These are phyloP conservation scores for Aleiodes leptofemur DNA, from an alignment of 2,888 invertebrate species.

Conservation along the genomic window DNA sequence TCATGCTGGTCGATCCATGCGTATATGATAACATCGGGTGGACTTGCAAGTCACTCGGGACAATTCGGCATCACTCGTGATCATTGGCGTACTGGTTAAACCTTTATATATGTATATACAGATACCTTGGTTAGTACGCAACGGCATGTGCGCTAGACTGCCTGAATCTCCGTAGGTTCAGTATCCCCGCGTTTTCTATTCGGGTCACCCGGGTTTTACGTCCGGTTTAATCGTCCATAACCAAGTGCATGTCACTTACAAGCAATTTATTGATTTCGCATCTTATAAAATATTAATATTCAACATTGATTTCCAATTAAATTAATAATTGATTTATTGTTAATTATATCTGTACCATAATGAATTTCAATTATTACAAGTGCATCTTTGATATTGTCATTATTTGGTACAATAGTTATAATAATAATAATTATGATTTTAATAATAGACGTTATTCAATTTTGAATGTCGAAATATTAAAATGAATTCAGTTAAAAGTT, in stretches of 20 bases:
- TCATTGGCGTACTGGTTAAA: slow-evolving; percentile 57
- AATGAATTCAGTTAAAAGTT: slow-evolving; percentile 27
- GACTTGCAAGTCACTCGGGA: slow-evolving; percentile 51
- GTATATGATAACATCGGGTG: slow-evolving; percentile 1
- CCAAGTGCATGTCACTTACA: slow-evolving; percentile 12
- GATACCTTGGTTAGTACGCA: slow-evolving; percentile 26
- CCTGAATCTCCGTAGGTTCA: slow-evolving; percentile 56
- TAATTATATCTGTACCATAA: too few relatives aligned
- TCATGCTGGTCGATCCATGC: neutral
- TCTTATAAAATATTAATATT: neutral
- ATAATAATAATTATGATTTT: too few relatives aligned
- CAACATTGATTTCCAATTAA: neutral
- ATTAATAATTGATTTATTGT: neutral
- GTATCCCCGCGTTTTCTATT: slow-evolving; percentile 54
- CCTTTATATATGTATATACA: slow-evolving; percentile 28
- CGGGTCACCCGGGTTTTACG: slow-evolving; percentile 53
- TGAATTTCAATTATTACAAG: too few relatives aligned
- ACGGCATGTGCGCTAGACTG: slow-evolving; percentile 38
- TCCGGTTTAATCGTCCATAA: slow-evolving; percentile 29
- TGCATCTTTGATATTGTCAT: too few relatives aligned
- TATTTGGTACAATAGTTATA: too few relatives aligned
- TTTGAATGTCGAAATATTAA: slow-evolving; percentile 30
- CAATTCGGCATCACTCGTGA: slow-evolving; percentile 63
- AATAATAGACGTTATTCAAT: slow-evolving; percentile 16
- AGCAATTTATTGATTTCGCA: neutral